Evolutionary conservation across 2,113 vertebrate species (phyloP).

Genomic region (Festucalex cinctus): DNA sequence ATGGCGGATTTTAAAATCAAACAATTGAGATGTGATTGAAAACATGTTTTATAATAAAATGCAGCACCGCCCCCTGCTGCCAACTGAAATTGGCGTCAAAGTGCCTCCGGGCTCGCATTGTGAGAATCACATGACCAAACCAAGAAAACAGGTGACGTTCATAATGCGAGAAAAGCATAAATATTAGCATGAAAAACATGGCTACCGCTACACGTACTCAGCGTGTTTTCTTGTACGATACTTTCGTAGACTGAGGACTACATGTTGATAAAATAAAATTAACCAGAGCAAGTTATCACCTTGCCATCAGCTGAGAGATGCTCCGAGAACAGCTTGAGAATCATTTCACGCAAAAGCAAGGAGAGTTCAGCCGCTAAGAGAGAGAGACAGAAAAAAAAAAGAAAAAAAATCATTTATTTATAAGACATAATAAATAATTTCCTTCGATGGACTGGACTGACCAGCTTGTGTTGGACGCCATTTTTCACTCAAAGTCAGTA

Average conservation of each 20-base stretch:
- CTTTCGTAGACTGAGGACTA: too few relatives aligned
- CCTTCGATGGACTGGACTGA: not conserved
- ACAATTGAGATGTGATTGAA: not conserved
- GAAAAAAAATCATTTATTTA: not conserved
- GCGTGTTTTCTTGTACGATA: too few relatives aligned
- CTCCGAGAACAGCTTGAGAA: conserved; percentile 74
- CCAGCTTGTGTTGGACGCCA: not conserved
- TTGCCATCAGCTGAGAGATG: conserved; percentile 78
- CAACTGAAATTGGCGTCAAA: too few relatives aligned
- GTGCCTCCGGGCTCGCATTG: too few relatives aligned
- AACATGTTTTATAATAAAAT: too few relatives aligned
- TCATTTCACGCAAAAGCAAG: conserved; percentile 69
- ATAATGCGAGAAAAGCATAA: too few relatives aligned
- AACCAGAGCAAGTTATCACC: conserved; percentile 67
- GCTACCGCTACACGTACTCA: too few relatives aligned
- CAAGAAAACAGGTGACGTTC: too few relatives aligned
- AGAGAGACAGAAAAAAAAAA: not conserved
- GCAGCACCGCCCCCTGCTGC: too few relatives aligned
- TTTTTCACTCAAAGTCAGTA: not conserved
- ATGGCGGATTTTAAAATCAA: not conserved
- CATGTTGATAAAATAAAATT: too few relatives aligned
- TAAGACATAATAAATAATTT: not conserved
- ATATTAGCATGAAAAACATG: too few relatives aligned
- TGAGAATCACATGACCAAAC: too few relatives aligned
- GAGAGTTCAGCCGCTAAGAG: conserved; percentile 68